These are phyloP conservation scores for Solea senegalensis DNA, from an alignment of 2,113 vertebrate species.

Conservation along the genomic window DNA sequence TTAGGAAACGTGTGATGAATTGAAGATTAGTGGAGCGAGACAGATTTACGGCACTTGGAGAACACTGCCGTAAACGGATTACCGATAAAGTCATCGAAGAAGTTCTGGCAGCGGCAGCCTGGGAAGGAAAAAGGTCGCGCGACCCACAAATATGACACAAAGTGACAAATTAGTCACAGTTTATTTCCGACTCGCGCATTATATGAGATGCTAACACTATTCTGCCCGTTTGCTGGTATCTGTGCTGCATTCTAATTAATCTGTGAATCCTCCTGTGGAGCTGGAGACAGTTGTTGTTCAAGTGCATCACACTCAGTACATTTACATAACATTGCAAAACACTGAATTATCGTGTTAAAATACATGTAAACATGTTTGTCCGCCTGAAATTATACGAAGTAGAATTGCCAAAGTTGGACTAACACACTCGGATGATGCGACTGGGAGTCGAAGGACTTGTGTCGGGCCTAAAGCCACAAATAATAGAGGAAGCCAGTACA, in stretches of 20 bases:
- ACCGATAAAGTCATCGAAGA: constrained; percentile 67
- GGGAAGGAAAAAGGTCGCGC: constrained; percentile 47
- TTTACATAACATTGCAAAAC: too few species aligned
- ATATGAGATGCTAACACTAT: constrained; percentile 28
- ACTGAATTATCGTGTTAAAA: too few species aligned
- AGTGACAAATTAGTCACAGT: constrained; percentile 57
- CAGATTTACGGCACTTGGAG: constrained; percentile 55
- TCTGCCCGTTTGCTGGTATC: constrained; percentile 38
- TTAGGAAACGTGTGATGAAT: constrained; percentile 69
- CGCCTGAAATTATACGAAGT: too few species aligned
- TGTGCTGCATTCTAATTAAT: constrained; percentile 17
- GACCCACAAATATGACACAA: constrained; percentile 45
- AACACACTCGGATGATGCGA: too few species aligned
- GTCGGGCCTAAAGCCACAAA: too few species aligned
- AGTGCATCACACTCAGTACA: constrained; percentile 38
- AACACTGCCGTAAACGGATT: constrained; percentile 54
- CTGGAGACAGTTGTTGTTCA: constrained; percentile 38
- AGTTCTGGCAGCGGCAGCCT: constrained; percentile 32
- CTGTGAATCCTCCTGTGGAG: constrained; percentile 25
- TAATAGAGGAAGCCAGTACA: too few species aligned
- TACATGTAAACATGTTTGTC: too few species aligned
- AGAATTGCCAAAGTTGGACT: too few species aligned
- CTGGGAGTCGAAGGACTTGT: too few species aligned
- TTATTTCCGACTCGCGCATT: constrained; percentile 56
- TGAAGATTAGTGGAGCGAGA: constrained; percentile 60